Percentiles rank a stretch among this genome's conserved stretches.
phyloP scores from a whole-genome alignment of 2,797 vertebrate species.

The Ctenosaura bakeri region DNA sequence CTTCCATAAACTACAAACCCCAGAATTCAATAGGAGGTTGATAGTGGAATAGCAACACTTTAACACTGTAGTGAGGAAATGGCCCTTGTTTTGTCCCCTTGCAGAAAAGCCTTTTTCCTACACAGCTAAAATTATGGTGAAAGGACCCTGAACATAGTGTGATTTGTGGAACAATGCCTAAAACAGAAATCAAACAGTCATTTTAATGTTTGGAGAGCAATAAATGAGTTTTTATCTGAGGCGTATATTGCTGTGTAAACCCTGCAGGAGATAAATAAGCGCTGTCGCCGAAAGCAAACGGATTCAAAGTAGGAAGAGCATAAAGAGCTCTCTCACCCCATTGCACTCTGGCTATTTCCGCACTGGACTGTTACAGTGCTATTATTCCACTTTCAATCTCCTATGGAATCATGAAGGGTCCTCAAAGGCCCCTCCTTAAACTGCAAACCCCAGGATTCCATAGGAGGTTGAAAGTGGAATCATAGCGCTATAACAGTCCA shows the following conservation, averaged over 20 bases:
- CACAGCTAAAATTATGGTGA: neutral
- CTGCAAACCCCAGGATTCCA: no score
- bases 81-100: neutral
- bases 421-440: no score
- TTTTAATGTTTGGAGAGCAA: neutral
- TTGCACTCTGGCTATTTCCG: neutral
- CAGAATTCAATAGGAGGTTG: no score
- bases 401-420: no score
- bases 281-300: neutral
- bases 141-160: neutral
- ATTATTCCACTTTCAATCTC: no score
- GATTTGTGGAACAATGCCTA: neutral
- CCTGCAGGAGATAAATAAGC: conserved; percentile 24
- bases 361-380: no score
- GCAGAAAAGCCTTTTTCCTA: neutral
- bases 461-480: no score
- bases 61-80: no score
- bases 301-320: neutral
- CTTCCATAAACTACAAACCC: no score
- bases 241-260: conserved; percentile 9
- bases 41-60: no score
- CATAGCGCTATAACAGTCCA: no score
- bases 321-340: neutral
- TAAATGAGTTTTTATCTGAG: neutral
- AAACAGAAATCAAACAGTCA: neutral